Base-by-base conservation (phyloP, 1,140 invertebrate species). In the Drosophila kanapiae region DNA sequence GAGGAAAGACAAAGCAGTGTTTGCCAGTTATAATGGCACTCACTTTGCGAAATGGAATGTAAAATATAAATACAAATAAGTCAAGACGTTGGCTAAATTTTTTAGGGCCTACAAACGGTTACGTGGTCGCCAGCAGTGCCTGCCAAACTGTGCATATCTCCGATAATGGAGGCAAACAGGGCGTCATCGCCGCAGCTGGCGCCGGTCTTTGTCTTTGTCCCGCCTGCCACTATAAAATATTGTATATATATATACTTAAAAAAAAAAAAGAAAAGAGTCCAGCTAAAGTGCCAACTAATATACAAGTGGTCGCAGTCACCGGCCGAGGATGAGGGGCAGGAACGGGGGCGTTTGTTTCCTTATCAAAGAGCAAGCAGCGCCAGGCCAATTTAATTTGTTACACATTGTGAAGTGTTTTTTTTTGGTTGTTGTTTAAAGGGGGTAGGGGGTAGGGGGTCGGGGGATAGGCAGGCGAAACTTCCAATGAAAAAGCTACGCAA, bases 101-200 rank as follows among this genome's bases (percentile, higher is more conserved):
- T 63, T 40, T 16, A 23, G 40, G 47, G 18, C 47, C 29, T 56
- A 65, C 37, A 57, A 75, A 76, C 72, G 63, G 74, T 78, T 82
- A 75, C 54, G 59, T 71, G 60, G 63, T 61, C 40, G 62, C 10
- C 27, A 9, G 48, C 62, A 56, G 48, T 75, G 58, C 0, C 23
- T 13, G 23, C 18, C 11, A 81, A 81, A 81, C 60, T 71, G 79
- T 75, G 0, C 6, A n/a, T 35, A 56, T 56, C 43, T 4, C 11
- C 33, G 81, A 84, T 84, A 84, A 83, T 82, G 75, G 16, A 83
- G 48, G 80, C 80, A 79, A 79, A 83, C 68, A 61, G 40, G 69
- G 57, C 59, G 68, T 77, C 69, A 75, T 78, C 59, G 75, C 60
- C 35, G 49, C 49, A 14, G 49, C 49, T 79, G 80, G 80, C 80